These are phyloP conservation scores for Colostygia pectinataria DNA, from an alignment of 2,888 invertebrate species.

Conservation along the genomic window DNA sequence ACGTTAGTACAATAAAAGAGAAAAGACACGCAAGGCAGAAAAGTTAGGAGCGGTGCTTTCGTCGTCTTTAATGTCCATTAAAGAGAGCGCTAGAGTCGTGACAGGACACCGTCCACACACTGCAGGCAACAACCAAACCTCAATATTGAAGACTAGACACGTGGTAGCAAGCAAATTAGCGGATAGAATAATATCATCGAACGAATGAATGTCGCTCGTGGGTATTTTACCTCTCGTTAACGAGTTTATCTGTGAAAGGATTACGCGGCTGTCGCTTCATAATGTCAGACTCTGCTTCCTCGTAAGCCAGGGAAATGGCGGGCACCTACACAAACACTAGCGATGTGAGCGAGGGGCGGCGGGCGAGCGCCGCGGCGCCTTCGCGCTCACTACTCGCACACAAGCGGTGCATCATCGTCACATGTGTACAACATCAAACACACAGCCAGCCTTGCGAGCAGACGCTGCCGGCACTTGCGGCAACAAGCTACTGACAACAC, in stretches of 20 bases:
- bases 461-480: slow-evolving; percentile 34
- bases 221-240: slow-evolving; percentile 95
- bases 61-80: slow-evolving; percentile 74
- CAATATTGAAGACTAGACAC: slow-evolving; percentile 76
- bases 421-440: slow-evolving; percentile 79
- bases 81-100: slow-evolving; percentile 54
- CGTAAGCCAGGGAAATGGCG: slow-evolving; percentile 99
- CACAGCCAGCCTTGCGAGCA: slow-evolving; percentile 54
- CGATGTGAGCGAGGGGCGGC: slow-evolving; percentile 65
- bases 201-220: slow-evolving; percentile 67
- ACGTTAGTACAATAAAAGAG: slow-evolving; percentile 64
- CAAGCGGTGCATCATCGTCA: slow-evolving; percentile 67
- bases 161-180: slow-evolving; percentile 81
- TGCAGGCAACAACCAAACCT: slow-evolving; percentile 78
- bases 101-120: slow-evolving; percentile 64
- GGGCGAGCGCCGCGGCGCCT: slow-evolving; percentile 36
- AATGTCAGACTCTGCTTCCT: slow-evolving; percentile 99
- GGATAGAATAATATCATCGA: slow-evolving; percentile 75
- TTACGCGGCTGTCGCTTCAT: slow-evolving; percentile 99
- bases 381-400: slow-evolving; percentile 45
- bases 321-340: slow-evolving; percentile 91
- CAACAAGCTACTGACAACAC: not conserved
- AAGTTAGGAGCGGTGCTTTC: slow-evolving; percentile 73
- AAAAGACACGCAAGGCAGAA: slow-evolving; percentile 77
- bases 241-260: slow-evolving; percentile 98